Base-by-base conservation (phyloP, 2,888 invertebrate genomes). In the Platycheirus rosarum region DNA sequence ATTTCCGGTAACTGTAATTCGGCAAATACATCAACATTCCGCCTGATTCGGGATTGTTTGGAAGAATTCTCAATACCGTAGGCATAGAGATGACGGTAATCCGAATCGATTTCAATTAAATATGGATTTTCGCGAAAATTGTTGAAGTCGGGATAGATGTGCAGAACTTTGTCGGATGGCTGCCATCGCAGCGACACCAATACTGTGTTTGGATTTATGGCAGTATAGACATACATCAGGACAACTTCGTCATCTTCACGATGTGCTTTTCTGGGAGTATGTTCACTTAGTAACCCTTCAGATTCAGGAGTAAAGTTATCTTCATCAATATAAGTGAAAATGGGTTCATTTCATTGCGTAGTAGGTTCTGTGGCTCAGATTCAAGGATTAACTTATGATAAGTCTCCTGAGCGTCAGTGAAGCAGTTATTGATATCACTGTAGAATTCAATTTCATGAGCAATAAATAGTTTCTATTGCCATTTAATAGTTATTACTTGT, bases 391-490 rank as follows among this genome's bases (percentile, higher is more conserved):
- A 88, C 18, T 89, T 88, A 85, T 93, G 91, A 85, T 93, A 94
- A 71, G 91, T 89, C 71, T 92, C 92, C 60, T 95, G 94, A n/a
- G 90, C 86, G 13, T 94, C 93, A 1, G 92, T 92, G 0, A 91
- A 85, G 85, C 95, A 95, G 86, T 94, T 94, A 44, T 92, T 91
- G 40, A 91, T 88, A 37, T 94, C 93, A 1, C 88, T 89, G 86
- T 94, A 95, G 68, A 92, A 92, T 60, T 92, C 91, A 8, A 92
- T 87, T 88, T 95, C 95, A 85, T 90, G 90, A 7, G 90, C 89
- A 84, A 94, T 93, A 73, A 95, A 93, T 0, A 92, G 88, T 90
- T 95, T 96, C 87, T 95, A 92, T 88, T 96, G 95, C 96, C 96
- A 96, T 85, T 89, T 88, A 84, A 95, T 93, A 44, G 84, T 87